Evolutionary conservation across 2,888 invertebrate genomes (phyloP).

Genomic region (Pterostichus madidus): DNA sequence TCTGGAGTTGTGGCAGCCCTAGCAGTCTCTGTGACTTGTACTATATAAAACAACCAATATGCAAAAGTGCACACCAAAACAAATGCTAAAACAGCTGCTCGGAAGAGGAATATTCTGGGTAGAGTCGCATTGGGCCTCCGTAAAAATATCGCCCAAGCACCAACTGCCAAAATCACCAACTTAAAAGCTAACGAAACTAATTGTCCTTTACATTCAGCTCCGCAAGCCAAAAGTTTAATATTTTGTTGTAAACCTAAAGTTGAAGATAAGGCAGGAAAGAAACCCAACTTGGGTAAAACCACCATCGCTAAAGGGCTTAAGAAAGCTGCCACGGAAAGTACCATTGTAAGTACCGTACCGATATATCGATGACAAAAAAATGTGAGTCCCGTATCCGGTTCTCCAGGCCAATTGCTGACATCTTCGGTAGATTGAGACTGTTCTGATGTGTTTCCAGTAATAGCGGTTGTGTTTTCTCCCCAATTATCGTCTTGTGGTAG

Average conservation of each 20-base stretch:
- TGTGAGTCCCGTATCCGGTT: slow-evolving; percentile 86
- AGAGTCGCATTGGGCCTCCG: slow-evolving; percentile 91
- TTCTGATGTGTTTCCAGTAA: slow-evolving; percentile 97
- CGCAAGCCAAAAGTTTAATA: slow-evolving; percentile 88
- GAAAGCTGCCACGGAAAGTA: slow-evolving; percentile 91
- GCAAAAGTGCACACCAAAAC: slow-evolving; percentile 95
- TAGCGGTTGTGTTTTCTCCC: slow-evolving; percentile 99
- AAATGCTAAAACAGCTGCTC: slow-evolving; percentile 92
- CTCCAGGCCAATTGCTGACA: slow-evolving; percentile 88
- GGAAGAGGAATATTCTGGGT: slow-evolving; percentile 94
- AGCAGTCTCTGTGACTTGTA: slow-evolving; percentile 91
- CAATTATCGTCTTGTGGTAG: slow-evolving; percentile 98
- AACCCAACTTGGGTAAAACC: slow-evolving; percentile 93
- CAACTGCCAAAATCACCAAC: slow-evolving; percentile 91
- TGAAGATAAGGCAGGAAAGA: slow-evolving; percentile 87
- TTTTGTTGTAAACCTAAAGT: slow-evolving; percentile 85
- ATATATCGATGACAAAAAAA: slow-evolving; percentile 90
- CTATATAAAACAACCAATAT: slow-evolving; percentile 98
- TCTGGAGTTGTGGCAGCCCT: slow-evolving; percentile 89
- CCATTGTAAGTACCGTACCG: slow-evolving; percentile 88
- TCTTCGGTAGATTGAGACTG: slow-evolving; percentile 97
- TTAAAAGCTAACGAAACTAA: slow-evolving; percentile 95
- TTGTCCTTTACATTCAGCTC: slow-evolving; percentile 96
- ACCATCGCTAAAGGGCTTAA: slow-evolving; percentile 97
- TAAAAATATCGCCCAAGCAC: slow-evolving; percentile 95